Evolutionary conservation across 1,140 invertebrate species (phyloP).

Genomic region (Ceratina japonica): DNA sequence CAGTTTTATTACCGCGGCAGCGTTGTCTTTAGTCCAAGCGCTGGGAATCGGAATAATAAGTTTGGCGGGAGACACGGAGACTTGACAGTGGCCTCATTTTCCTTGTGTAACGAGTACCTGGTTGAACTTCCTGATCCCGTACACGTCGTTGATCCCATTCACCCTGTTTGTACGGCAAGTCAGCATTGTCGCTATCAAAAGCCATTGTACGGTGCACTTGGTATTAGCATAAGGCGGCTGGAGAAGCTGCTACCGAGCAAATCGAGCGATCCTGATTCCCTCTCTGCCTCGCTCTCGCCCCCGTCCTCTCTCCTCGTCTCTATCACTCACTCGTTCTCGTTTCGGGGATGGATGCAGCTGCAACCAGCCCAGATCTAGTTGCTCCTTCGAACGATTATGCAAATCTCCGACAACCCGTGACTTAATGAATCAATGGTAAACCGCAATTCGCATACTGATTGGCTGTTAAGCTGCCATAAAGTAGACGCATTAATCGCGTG

Average conservation of each 20-base stretch:
- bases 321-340: too few species aligned
- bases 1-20: neutral
- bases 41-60: neutral
- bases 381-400: conserved; percentile 45
- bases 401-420: conserved; percentile 36
- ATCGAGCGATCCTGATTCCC: conserved; percentile 44
- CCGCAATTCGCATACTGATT: conserved; percentile 40
- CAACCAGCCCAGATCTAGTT: conserved; percentile 28
- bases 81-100: neutral
- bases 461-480: conserved; percentile 27
- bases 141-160: conserved; percentile 27
- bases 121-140: conserved; percentile 20
- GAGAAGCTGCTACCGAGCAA: conserved; percentile 23
- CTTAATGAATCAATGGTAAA: conserved; percentile 52
- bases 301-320: too few species aligned
- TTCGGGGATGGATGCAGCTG: conserved; percentile 12
- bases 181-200: conserved; percentile 41
- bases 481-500: conserved; percentile 12
- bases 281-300: neutral
- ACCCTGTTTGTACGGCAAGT: conserved; percentile 37
- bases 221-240: conserved; percentile 48
- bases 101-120: conserved; percentile 2
- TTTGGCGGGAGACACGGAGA: neutral
- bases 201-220: conserved; percentile 29
- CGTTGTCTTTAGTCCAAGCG: neutral